A percentile compares a stretch with the other conserved stretches of the same genome.
Conservation (phyloP, 2,113 vertebrate species). For the Calidris pygmaea region DNA sequence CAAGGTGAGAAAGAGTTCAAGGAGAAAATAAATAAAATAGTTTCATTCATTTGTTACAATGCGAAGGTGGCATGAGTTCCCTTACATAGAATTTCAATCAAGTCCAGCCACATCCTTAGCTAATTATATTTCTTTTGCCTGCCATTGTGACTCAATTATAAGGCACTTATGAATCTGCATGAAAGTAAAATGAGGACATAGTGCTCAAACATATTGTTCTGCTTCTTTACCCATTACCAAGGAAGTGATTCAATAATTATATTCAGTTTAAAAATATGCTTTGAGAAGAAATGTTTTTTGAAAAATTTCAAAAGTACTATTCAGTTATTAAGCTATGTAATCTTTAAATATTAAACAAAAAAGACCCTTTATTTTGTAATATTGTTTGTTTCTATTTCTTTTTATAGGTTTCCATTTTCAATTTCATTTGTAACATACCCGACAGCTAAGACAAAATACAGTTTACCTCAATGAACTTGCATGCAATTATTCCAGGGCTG, state of each 20-base stretch:
- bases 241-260: slow-evolving; percentile 41
- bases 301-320: not conserved
- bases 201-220: not conserved
- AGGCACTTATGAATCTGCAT: slow-evolving; percentile 35
- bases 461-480: not conserved
- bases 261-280: not conserved
- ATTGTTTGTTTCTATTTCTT: slow-evolving; percentile 40
- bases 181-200: slow-evolving; percentile 27
- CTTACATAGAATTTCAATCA: not conserved
- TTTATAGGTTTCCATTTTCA: slow-evolving; percentile 34
- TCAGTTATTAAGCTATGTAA: not conserved
- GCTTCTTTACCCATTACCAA: slow-evolving; percentile 20
- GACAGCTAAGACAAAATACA: not conserved
- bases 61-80: not conserved
- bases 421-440: not conserved
- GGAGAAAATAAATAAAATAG: not conserved
- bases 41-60: not conserved
- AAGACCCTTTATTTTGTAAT: not conserved
- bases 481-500: not conserved
- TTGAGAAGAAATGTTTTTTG: slow-evolving; percentile 27
- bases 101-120: not conserved
- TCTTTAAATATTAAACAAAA: not conserved
- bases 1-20: slow-evolving; percentile 13
- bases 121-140: slow-evolving; percentile 24
- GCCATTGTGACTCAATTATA: slow-evolving; percentile 33